Evolutionary conservation across 2,888 invertebrate species (phyloP).

Genomic region (Dione vanillae): DNA sequence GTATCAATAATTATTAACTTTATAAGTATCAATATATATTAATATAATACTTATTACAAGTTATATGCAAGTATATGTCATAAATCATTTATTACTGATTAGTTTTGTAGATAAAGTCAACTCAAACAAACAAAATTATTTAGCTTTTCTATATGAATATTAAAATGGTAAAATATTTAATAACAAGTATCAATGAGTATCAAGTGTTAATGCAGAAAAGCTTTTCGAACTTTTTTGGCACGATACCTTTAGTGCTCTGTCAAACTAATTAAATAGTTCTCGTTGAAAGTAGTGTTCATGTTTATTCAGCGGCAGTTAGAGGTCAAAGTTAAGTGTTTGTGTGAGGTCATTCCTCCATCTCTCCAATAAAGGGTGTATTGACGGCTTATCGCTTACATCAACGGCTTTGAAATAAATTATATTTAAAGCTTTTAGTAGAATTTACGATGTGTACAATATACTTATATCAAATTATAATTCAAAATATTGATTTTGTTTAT

Average conservation of each 20-base stretch:
- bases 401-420: conserved; percentile 1
- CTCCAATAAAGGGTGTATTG: conserved; percentile 6
- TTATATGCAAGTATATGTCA: too few relatives aligned
- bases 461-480: too few relatives aligned
- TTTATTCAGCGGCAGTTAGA: conserved; percentile 13
- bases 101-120: too few relatives aligned
- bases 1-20: too few relatives aligned
- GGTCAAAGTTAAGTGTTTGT: conserved; percentile 6
- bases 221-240: background rate
- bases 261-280: conserved; percentile 13
- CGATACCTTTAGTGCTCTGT: conserved; percentile 4
- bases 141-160: background rate
- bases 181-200: conserved; percentile 8
- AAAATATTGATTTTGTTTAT: too few relatives aligned
- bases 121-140: too few relatives aligned
- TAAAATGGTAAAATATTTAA: background rate
- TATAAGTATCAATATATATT: too few relatives aligned
- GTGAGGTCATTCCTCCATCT: conserved; percentile 4
- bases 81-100: too few relatives aligned
- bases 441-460: too few relatives aligned
- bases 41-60: too few relatives aligned
- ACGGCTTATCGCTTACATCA: background rate
- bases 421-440: background rate
- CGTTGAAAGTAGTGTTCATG: conserved; percentile 6
- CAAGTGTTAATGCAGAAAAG: background rate